phyloP scores from a whole-genome alignment of 2,888 invertebrate species.

The Phortica magna region DNA sequence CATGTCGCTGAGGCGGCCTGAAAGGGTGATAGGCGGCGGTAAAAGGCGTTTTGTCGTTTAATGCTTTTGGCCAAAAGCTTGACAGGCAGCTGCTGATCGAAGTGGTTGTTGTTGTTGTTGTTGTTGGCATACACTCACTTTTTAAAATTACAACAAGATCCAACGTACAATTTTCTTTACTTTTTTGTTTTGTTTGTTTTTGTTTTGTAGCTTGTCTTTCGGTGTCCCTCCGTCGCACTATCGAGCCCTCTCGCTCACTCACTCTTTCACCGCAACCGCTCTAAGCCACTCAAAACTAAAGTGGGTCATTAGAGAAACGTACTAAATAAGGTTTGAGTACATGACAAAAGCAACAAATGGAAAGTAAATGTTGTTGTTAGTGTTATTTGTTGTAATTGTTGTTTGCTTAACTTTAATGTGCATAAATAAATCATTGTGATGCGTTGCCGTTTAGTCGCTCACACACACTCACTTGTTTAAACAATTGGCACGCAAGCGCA shows the following conservation, averaged over 20 bases:
- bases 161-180: neutral
- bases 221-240: too few relatives aligned
- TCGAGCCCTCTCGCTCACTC: neutral
- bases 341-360: slow-evolving; percentile 58
- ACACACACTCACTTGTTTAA: slow-evolving; percentile 7
- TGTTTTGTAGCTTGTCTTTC: too few relatives aligned
- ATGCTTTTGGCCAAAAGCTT: slow-evolving; percentile 1
- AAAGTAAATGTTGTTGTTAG: slow-evolving; percentile 61
- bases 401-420: slow-evolving; percentile 48
- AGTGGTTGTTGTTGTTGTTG: slow-evolving; percentile 24
- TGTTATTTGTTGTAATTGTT: slow-evolving; percentile 38
- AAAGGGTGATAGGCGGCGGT: neutral
- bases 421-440: slow-evolving; percentile 66
- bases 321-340: slow-evolving; percentile 64
- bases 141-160: slow-evolving; percentile 21
- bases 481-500: slow-evolving; percentile 20
- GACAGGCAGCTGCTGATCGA: slow-evolving; percentile 5
- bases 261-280: neutral
- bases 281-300: slow-evolving; percentile 60
- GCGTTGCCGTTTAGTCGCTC: slow-evolving; percentile 48
- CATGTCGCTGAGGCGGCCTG: neutral
- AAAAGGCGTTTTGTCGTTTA: slow-evolving; percentile 18
- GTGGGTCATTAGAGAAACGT: slow-evolving; percentile 71
- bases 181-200: neutral
- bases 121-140: slow-evolving; percentile 28